phyloP scores from a whole-genome alignment of 2,888 invertebrate genomes.

The Acanthosepion lycidas region DNA sequence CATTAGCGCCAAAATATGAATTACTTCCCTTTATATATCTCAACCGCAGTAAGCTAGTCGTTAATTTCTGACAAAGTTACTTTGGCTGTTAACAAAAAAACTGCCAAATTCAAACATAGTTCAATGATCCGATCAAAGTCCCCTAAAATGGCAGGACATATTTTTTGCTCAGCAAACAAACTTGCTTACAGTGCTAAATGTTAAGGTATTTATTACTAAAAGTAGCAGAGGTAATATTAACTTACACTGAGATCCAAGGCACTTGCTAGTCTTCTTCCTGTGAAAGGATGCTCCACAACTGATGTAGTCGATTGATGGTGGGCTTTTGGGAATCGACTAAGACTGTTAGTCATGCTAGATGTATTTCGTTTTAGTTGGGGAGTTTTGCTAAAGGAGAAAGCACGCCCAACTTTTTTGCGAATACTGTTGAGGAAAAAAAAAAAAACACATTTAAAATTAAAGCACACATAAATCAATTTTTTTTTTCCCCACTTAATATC shows the following conservation, averaged over 20 bases:
- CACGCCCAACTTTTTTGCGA: slow-evolving; percentile 84
- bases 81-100: too few species aligned
- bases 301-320: slow-evolving; percentile 51
- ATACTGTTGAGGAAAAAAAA: slow-evolving; percentile 60
- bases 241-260: slow-evolving; percentile 67
- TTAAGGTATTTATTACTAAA: too few species aligned
- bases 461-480: background rate
- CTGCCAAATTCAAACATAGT: too few species aligned
- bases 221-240: background rate
- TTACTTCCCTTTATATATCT: too few species aligned
- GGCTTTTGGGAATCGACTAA: slow-evolving; percentile 65
- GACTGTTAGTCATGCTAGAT: slow-evolving; percentile 79
- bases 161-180: too few species aligned
- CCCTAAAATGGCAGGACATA: too few species aligned
- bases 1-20: too few species aligned
- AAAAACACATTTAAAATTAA: background rate
- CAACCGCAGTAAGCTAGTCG: too few species aligned
- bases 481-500: too few species aligned
- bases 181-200: too few species aligned
- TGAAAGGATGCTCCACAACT: slow-evolving; percentile 44
- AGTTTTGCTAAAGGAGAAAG: slow-evolving; percentile 95
- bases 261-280: slow-evolving; percentile 64
- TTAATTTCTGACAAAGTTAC: too few species aligned
- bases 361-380: slow-evolving; percentile 91
- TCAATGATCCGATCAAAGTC: too few species aligned